Percentiles rank a stretch among this genome's conserved stretches.
Conservation (phyloP, 2,113 vertebrate species). For the Oncorhynchus clarkii region DNA sequence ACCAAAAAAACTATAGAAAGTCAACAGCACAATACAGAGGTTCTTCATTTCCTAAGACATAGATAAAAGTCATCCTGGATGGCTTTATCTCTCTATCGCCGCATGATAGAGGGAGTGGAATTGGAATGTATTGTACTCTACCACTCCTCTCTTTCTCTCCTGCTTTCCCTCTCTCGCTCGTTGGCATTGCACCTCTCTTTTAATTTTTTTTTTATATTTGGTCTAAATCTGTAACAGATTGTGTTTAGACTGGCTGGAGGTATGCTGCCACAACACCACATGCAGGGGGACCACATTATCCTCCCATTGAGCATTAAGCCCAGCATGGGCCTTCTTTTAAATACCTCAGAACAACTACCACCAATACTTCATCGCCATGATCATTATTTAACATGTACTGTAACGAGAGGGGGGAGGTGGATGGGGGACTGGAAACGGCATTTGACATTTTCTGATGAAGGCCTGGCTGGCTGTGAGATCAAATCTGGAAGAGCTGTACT, state of each 20-base stretch:
- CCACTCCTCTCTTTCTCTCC: background rate
- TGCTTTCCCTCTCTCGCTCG: background rate
- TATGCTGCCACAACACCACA: constrained; percentile 78
- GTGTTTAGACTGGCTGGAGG: constrained; percentile 74
- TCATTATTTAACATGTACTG: constrained; percentile 62
- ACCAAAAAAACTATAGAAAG: no score
- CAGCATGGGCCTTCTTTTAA: constrained; percentile 69
- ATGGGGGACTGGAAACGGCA: background rate
- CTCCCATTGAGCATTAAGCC: constrained; percentile 64
- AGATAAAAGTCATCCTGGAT: background rate
- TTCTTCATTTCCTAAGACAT: no score
- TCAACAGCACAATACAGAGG: no score
- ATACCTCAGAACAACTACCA: constrained; percentile 69
- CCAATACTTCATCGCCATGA: constrained; percentile 64
- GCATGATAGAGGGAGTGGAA: constrained; percentile 40
- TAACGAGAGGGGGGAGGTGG: background rate
- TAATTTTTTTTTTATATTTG: background rate
- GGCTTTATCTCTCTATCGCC: constrained; percentile 52
- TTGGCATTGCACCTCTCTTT: constrained; percentile 48
- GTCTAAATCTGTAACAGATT: constrained; percentile 76
- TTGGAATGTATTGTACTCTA: constrained; percentile 40
- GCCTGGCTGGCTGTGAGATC: constrained; percentile 24
- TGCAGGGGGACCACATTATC: constrained; percentile 67
- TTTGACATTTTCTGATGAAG: constrained; percentile 22
- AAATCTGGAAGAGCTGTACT: constrained; percentile 22